These are phyloP conservation scores for Galaxea fascicularis DNA, from an alignment of 92 coral and sea anemone genomes.

Conservation along the genomic window DNA sequence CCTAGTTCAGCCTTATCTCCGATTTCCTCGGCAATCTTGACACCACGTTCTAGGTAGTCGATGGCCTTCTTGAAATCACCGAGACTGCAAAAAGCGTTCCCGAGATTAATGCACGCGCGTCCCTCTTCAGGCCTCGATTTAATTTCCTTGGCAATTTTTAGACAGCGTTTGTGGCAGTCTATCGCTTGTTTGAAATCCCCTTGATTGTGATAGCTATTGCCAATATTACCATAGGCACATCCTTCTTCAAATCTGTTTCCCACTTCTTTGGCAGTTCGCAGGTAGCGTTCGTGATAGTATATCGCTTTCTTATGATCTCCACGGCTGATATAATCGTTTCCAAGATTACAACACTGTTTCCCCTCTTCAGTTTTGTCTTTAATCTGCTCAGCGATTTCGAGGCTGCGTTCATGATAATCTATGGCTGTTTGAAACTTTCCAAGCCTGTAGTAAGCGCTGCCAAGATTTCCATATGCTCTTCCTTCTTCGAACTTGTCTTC, in stretches of 20 bases:
- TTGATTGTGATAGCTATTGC: background rate
- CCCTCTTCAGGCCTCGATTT: background rate
- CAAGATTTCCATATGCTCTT: background rate
- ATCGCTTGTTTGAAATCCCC: conserved; percentile 5
- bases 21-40: background rate
- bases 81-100: background rate
- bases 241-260: background rate
- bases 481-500: background rate
- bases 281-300: background rate
- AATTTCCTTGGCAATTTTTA: background rate
- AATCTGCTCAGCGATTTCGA: background rate
- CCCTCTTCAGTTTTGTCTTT: background rate
- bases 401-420: background rate
- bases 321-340: background rate
- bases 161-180: background rate
- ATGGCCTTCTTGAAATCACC: conserved; percentile 19
- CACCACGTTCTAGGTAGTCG: background rate
- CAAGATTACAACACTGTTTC: background rate
- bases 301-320: conserved; percentile 17
- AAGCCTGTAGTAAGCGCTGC: background rate
- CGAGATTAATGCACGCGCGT: background rate
- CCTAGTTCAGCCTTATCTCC: background rate
- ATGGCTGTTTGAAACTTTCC: background rate
- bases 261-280: background rate
- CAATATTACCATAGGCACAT: background rate